These are phyloP conservation scores for Lacanobia oleracea DNA, from an alignment of 2,888 invertebrate species.

Conservation along the genomic window DNA sequence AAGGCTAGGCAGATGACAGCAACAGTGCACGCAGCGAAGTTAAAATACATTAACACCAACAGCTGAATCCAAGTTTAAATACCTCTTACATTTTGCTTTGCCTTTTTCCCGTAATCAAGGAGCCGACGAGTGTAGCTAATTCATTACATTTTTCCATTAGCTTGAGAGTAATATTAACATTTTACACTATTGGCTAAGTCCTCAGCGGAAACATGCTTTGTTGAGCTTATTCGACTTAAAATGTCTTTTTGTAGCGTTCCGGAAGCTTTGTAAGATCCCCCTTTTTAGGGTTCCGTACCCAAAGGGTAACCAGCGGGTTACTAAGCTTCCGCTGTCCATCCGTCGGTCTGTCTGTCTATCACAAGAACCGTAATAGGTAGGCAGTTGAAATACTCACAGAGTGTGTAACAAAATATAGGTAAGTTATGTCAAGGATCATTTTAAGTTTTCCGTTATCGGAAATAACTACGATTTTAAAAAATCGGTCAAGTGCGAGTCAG, in stretches of 20 bases:
- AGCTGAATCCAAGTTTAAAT: conserved; percentile 31
- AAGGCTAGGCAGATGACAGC: no score
- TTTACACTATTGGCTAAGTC: conserved; percentile 53
- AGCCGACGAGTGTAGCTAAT: conserved; percentile 50
- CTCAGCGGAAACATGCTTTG: conserved; percentile 6
- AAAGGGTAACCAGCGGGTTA: no score
- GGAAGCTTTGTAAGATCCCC: background rate
- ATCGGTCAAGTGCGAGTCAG: no score
- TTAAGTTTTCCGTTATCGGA: no score
- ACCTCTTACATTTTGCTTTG: conserved; percentile 34
- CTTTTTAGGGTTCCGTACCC: background rate
- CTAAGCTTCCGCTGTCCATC: no score
- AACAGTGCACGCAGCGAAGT: background rate
- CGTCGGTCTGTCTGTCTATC: no score
- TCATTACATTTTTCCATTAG: conserved; percentile 53
- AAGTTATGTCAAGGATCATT: no score
- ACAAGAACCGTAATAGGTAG: no score
- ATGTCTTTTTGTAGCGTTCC: background rate
- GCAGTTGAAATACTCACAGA: no score
- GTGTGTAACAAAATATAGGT: no score
- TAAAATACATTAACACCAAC: conserved; percentile 13
- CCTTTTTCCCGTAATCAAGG: conserved; percentile 39
- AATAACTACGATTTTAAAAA: no score
- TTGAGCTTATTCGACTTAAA: conserved; percentile 34
- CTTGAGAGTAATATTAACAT: conserved; percentile 50